Conservation (phyloP, 2,113 vertebrate species). For the Peucedramus taeniatus region DNA sequence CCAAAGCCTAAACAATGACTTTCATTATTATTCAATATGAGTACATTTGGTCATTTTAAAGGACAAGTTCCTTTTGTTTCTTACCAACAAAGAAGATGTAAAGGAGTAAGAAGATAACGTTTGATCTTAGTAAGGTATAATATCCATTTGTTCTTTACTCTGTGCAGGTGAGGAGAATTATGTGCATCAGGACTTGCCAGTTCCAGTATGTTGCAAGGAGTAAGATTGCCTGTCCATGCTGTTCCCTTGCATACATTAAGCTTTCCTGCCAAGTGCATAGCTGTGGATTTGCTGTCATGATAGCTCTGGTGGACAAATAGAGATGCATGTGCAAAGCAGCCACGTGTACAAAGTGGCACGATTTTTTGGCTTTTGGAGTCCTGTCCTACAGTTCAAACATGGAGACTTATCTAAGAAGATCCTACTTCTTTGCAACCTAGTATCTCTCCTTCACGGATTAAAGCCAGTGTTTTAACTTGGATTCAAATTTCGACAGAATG, state of each 20-base stretch:
- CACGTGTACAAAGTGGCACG: fast-evolving
- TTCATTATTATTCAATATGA: not conserved
- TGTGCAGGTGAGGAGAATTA: not conserved
- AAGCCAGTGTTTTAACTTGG: not conserved
- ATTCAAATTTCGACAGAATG: not conserved
- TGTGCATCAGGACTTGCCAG: not conserved
- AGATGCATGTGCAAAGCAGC: not conserved
- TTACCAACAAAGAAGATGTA: not conserved
- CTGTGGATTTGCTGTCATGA: not conserved
- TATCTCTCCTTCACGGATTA: not conserved
- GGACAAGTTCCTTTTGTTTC: not conserved
- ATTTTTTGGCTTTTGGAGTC: not conserved
- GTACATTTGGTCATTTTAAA: not conserved
- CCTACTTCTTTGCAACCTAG: not conserved
- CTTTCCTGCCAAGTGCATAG: not conserved
- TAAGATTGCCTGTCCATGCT: not conserved
- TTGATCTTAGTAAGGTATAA: not conserved
- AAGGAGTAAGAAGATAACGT: not conserved
- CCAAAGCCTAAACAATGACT: not conserved
- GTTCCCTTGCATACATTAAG: not conserved
- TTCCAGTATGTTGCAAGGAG: not conserved
- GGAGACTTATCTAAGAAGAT: not conserved
- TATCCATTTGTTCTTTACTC: not conserved
- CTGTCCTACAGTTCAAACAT: not conserved
- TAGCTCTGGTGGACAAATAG: not conserved